Evolutionary conservation across 2,113 vertebrate species (phyloP).

Genomic region (Pseudonaja textilis): DNA sequence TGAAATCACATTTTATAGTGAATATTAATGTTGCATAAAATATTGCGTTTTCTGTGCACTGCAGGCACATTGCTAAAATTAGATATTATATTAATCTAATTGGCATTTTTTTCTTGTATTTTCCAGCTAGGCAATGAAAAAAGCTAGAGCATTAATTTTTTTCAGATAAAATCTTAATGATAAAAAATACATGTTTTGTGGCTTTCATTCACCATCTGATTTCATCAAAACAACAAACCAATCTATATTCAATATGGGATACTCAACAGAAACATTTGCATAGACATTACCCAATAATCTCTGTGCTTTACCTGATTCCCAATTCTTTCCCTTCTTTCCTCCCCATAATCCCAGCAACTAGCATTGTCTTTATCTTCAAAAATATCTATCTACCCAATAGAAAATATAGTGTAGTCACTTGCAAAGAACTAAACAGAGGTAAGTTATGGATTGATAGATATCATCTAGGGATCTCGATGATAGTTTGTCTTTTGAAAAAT

Average conservation of each 20-base stretch:
- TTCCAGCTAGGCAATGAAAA: background rate
- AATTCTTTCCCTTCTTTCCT: background rate
- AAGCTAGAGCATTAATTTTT: background rate
- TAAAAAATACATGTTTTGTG: background rate
- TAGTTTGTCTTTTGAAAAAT: background rate
- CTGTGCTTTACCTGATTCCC: background rate
- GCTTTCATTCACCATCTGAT: background rate
- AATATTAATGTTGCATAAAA: background rate
- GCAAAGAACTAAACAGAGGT: background rate
- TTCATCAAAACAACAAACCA: background rate
- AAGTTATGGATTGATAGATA: background rate
- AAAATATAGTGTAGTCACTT: background rate
- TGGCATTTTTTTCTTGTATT: background rate
- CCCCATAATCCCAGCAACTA: background rate
- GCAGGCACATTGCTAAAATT: background rate
- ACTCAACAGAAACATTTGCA: background rate
- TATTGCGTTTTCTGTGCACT: background rate
- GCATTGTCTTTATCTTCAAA: background rate
- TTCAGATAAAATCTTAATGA: background rate
- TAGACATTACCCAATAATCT: background rate
- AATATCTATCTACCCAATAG: background rate
- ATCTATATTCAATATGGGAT: background rate
- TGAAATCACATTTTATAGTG: background rate
- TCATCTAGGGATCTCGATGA: background rate
- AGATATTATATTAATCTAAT: background rate